Base-by-base conservation (phyloP, 2,888 invertebrate genomes). In the Microctonus aethiopoides region DNA sequence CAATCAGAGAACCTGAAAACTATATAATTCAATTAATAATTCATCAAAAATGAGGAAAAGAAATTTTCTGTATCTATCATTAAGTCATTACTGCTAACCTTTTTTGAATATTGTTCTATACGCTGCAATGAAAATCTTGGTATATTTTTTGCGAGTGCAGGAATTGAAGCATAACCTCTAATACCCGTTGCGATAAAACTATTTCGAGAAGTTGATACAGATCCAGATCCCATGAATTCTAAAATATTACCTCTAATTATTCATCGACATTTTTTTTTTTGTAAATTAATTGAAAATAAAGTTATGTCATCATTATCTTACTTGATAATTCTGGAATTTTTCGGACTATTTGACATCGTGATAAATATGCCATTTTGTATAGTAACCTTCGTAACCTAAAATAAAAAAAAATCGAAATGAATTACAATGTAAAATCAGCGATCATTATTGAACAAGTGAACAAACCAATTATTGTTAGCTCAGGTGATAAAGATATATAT, bases 341-440 rank as follows among this genome's bases (percentile, higher is more conserved):
- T 51, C 70, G 70, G 9, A 56, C 61, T 7, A 75, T 52, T 61
- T 72, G 75, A 68, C 68, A 76, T 57, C 74, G 65, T 24, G 72
- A 62, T 22, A 74, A 67, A 64, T 75, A 70, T 39, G 76, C 75
- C 76, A 76, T 76, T 68, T 24, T 51, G n/a, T 46, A n/a, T 3
- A 20, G 1, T 46, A n/a, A 46, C 1, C 46, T n/a, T 5, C 5
- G 41, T n/a, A 16, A 16, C 16, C 4, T 1, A n/a, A 6, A 54
- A 29, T 26, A 13, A 11, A 1, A 29, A 24, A 1, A n/a, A 54
- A 54, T 54, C 3, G 11, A 26, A 26, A 24, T n/a, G 13, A 26
- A n/a, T 54, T 1, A 26, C 4, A 5, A 16, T 54, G n/a, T n/a
- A 16, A 46, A 6, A n/a, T 9, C 16, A n/a, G 6, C 20, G 16